Evolutionary conservation across 92 coral and sea anemone species (phyloP).

Genomic region (Palythoa heliodiscus): DNA sequence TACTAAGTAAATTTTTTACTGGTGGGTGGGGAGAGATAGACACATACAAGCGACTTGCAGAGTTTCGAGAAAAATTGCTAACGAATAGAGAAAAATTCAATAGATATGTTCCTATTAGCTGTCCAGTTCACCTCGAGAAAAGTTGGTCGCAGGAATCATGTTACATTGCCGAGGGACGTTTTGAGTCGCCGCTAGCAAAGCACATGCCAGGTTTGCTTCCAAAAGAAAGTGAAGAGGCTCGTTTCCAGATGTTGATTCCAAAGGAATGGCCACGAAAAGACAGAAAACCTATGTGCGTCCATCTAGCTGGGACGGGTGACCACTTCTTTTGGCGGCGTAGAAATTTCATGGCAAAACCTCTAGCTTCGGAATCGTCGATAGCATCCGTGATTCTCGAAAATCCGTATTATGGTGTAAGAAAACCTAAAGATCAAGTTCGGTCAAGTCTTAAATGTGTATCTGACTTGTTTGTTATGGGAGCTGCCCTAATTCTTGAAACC

Average conservation of each 20-base stretch:
- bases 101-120: slow-evolving; percentile 56
- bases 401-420: slow-evolving; percentile 90
- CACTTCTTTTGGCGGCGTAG: slow-evolving; percentile 95
- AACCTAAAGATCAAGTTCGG: slow-evolving; percentile 87
- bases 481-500: slow-evolving; percentile 86
- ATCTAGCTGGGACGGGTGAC: slow-evolving; percentile 96
- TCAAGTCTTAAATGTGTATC: slow-evolving; percentile 86
- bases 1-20: slow-evolving; percentile 82
- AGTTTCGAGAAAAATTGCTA: slow-evolving; percentile 67
- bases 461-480: slow-evolving; percentile 96
- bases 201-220: slow-evolving; percentile 83
- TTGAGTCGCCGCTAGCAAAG: slow-evolving; percentile 88
- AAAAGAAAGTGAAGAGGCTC: slow-evolving; percentile 88
- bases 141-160: slow-evolving; percentile 76
- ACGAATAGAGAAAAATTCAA: slow-evolving; percentile 55
- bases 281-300: slow-evolving; percentile 84
- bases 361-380: slow-evolving; percentile 75
- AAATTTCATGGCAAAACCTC: slow-evolving; percentile 94
- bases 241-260: slow-evolving; percentile 87
- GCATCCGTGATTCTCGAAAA: slow-evolving; percentile 88
- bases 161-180: slow-evolving; percentile 91
- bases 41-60: slow-evolving; percentile 64
- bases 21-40: slow-evolving; percentile 93
- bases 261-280: slow-evolving; percentile 65
- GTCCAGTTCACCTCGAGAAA: slow-evolving; percentile 78